Evolutionary conservation across 2,888 invertebrate species (phyloP), one percentile per base, ranked within the genome.

Genomic region (Drosophila aldrichi): DNA sequence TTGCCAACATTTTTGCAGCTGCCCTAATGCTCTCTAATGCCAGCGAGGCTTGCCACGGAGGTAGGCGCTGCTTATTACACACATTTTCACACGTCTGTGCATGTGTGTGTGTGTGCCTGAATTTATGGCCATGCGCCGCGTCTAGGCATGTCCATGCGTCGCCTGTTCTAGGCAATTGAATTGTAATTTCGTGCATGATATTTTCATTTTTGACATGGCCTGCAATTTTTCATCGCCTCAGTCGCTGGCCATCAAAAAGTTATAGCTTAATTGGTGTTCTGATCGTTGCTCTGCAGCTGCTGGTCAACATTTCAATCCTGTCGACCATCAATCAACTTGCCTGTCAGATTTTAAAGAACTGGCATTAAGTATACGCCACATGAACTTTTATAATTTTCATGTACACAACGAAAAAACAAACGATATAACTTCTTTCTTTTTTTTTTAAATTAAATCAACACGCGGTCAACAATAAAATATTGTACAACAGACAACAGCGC

Each of bases 41-140:
- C 20, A 38, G 12, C 51, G 32, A 46, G 56, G 48, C 59, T 41
- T 58, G 62, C 61, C 55, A 44, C 25, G 9, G 43, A 57, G 73
- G 79, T 71, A 73, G 73, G 57, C 54, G 46, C 75, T 73, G 69
- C 74, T 82, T 88, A 85, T 74, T 79, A 85, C 72, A 88, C 81
- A 85, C 74, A 85, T 82, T 83, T 56, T 14, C 29, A 25, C 14
- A 14, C n/a, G 52, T 58, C 22, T 44, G 20, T 48, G 34, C 41
- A 29, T 60, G 41, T 49, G 38, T 40, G 41, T 62, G 29, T 72
- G 55, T 63, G 54, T 51, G 64, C 61, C 59, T 74, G 52, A 71
- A 79, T 77, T 77, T 75, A 79, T 77, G 60, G 22, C 38, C 70
- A 56, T 63, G 70, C 63, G 49, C 59, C 32, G 79, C 62, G 1